Percentiles rank a stretch among this genome's conserved stretches.
phyloP scores from a whole-genome alignment of 2,888 invertebrate species.

The Leptogaster cylindrica region DNA sequence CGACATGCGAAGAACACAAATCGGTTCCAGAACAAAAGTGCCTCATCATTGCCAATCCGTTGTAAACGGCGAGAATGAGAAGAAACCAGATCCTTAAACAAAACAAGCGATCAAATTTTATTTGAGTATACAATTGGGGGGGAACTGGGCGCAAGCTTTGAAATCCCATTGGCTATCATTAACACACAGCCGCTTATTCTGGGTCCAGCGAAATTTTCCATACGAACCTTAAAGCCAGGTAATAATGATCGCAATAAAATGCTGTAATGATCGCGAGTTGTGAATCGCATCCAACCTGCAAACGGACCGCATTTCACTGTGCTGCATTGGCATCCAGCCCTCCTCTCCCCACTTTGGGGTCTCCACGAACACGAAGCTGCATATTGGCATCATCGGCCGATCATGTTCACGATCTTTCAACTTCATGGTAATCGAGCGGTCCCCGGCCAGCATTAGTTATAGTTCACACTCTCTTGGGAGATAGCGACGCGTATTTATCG shows the following conservation, averaged over 20 bases:
- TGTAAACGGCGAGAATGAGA: conserved; percentile 14
- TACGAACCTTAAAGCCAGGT: conserved; percentile 5
- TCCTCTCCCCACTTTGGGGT: not conserved
- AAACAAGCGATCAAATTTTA: conserved; percentile 28
- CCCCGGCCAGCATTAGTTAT: no score
- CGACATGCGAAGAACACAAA: conserved; percentile 37
- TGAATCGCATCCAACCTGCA: not conserved
- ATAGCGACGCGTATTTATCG: not conserved
- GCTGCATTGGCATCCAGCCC: not conserved
- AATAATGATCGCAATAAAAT: conserved; percentile 35
- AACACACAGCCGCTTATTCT: not conserved
- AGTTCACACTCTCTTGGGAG: conserved; percentile 1
- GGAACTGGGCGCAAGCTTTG: not conserved
- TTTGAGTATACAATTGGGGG: conserved; percentile 25
- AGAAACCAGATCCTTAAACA: conserved; percentile 19
- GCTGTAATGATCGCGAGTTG: conserved; percentile 22
- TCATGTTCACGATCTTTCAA: conserved; percentile 10
- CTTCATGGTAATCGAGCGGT: not conserved
- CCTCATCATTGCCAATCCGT: conserved; percentile 30
- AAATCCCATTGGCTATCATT: not conserved
- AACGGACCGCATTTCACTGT: not conserved
- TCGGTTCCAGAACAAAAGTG: conserved; percentile 34
- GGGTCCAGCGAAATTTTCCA: not conserved
- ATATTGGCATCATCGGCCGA: conserved; percentile 1
- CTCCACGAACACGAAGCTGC: not conserved